phyloP scores from a whole-genome alignment of 2,113 vertebrate species.

The Cyprinus carpio region DNA sequence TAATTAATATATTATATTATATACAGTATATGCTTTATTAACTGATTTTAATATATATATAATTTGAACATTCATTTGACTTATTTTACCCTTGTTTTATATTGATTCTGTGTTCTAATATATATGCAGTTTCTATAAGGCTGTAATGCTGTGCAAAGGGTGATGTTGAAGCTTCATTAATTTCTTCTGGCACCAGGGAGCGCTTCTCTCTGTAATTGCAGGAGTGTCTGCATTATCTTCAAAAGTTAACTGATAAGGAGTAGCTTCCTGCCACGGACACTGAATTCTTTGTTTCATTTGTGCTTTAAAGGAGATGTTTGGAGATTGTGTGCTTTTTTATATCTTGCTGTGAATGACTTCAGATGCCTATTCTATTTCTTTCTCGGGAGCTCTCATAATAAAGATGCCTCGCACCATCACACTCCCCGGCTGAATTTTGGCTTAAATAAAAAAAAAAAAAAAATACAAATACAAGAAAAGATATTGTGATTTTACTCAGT shows the following conservation, averaged over 20 bases:
- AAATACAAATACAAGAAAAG: background rate
- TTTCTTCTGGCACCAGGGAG: slow-evolving; percentile 11
- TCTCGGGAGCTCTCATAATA: background rate
- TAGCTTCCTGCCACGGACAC: slow-evolving; percentile 36
- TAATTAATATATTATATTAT: background rate
- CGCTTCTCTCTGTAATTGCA: slow-evolving; percentile 28
- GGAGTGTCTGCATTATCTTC: slow-evolving; percentile 21
- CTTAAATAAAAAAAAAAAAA: background rate
- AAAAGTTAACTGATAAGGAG: slow-evolving; percentile 40
- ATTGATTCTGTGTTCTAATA: background rate
- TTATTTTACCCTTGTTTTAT: background rate
- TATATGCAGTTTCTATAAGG: slow-evolving; percentile 6
- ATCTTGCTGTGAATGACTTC: slow-evolving; percentile 27
- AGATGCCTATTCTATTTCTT: slow-evolving; percentile 25
- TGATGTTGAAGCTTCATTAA: slow-evolving; percentile 34
- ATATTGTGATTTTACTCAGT: background rate
- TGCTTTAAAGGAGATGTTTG: slow-evolving; percentile 28
- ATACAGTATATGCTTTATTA: too few relatives aligned
- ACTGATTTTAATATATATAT: too few relatives aligned
- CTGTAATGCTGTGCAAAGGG: background rate
- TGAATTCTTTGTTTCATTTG: slow-evolving; percentile 35
- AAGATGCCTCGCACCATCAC: slow-evolving; percentile 1
- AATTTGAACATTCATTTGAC: too few relatives aligned
- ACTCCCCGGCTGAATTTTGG: background rate
- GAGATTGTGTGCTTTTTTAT: slow-evolving; percentile 39